Base-by-base conservation (phyloP, 2,888 invertebrate genomes). In the Gymnoscelis rufifasciata region DNA sequence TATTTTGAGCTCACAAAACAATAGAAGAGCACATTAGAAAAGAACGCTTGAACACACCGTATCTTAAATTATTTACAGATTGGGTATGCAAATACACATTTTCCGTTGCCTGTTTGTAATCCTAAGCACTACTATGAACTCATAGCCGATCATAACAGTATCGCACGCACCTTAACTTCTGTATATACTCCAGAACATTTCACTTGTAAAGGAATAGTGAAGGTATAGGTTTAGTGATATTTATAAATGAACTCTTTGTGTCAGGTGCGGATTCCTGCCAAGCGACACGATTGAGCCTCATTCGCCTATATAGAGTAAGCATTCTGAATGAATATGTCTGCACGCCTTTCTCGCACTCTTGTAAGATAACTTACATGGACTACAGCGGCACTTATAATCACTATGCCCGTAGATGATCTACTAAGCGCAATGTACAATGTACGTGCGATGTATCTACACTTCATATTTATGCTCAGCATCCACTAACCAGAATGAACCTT, bases 231-330 rank as follows among this genome's bases (percentile, higher is more conserved):
- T 10, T 30, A 44, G 28, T 41, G 23, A 35, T 41, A 38, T 41
- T 27, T 38, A 69, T 67, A 59, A 59, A 56, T 61, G 65, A 77
- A 66, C 66, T 79, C 67, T 83, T 66, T 82, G 66, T 84, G 78
- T 75, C 86, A 86, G 86, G 76, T 86, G 86, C 86, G 83, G 86
- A 66, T 86, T 84, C 86, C 84, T 83, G 83, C 84, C 86, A 64
- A 82, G 77, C 74, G 84, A 84, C 78, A 78, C 83, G 75, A 83
- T 83, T 78, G 83, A 86, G 77, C 83, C 83, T 69, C 83, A 83
- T 80, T 83, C 84, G 71, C 83, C 86, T 65, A 81, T 84, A 76
- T 86, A 84, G 81, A 83, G 86, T 86, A 84, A 86, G 86, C 83
- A 83, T 80, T 70, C 56, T 61, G 47, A 50, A 44, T 42, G 49